Evolutionary conservation across 2,113 vertebrate species (phyloP).

Genomic region (Phoenicopterus ruber): DNA sequence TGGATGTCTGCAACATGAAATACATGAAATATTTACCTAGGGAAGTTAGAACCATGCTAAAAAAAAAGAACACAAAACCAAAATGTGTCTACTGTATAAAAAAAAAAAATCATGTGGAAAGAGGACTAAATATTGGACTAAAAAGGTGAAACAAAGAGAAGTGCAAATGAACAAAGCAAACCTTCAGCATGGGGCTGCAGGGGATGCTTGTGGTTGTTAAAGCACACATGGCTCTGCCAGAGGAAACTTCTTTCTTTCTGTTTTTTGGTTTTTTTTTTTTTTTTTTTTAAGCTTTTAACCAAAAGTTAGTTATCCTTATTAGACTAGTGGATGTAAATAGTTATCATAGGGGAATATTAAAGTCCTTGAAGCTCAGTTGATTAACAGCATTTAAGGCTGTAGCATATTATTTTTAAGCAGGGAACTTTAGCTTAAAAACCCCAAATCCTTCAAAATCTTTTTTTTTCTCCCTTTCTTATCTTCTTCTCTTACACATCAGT

Average conservation of each 20-base stretch:
- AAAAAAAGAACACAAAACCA: neutral
- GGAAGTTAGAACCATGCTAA: neutral
- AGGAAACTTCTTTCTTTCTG: neutral
- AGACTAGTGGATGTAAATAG: neutral
- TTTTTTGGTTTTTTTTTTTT: neutral
- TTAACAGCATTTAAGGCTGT: neutral
- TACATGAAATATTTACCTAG: neutral
- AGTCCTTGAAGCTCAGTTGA: neutral
- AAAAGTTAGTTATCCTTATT: neutral
- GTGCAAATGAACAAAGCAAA: neutral
- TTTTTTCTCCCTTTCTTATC: neutral
- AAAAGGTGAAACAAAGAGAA: neutral
- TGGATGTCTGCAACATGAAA: neutral
- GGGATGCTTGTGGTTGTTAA: neutral
- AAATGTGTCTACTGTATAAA: neutral
- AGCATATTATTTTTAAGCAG: neutral
- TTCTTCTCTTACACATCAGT: neutral
- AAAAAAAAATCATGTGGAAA: neutral
- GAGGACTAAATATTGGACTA: neutral
- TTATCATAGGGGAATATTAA: neutral
- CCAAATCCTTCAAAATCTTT: neutral
- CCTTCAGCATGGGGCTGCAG: neutral
- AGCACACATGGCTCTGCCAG: neutral
- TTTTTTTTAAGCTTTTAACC: neutral
- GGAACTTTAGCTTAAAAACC: neutral